Base-by-base conservation (phyloP, 1,140 invertebrate species). In the Hycleus cichorii region DNA sequence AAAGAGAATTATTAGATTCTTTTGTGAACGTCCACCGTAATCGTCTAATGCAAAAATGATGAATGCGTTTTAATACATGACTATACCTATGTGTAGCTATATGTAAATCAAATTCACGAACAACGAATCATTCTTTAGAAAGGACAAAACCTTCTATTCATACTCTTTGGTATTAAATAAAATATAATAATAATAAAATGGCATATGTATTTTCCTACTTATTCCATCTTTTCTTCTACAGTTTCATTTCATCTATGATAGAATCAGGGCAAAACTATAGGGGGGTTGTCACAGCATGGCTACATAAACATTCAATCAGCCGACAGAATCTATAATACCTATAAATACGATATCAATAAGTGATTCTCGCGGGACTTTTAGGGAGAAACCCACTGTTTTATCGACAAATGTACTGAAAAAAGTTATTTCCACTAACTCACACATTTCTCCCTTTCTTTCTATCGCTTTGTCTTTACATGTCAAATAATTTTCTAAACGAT, bases 261-360 rank as follows among this genome's bases (percentile, higher is more conserved):
- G 40, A 42, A 42, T n/a, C 40, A 42, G 40, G 10, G 11, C 9
- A n/a, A 8, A 11, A n/a, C 9, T n/a, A 42, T n/a, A 42, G 40
- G 40, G 11, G 47, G 52, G 52, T 42, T 26, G 52, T 55, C 52
- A 38, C 52, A 55, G 52, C 52, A 46, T 47, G 45, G 52, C 52
- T 55, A 55, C 52, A 52, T 52, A 59, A 59, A 53, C 53, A 57
- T 53, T 62, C 69, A 71, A 71, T 71, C 69, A 71, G 67, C 62
- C 68, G 67, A 64, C 69, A 69, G 58, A 70, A 70, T 71, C 68
- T 69, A 69, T 71, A 71, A 71, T 71, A 71, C 69, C 69, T 70
- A 70, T 69, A 71, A 71, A 69, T 71, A 64, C 65, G 69, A 65
- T 71, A 71, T 71, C 68, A 70, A 71, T 71, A 71, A 71, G 64